Percentiles rank a stretch among this genome's conserved stretches.
Conservation (phyloP, 2,888 invertebrate species). For the Andrena camellia region DNA sequence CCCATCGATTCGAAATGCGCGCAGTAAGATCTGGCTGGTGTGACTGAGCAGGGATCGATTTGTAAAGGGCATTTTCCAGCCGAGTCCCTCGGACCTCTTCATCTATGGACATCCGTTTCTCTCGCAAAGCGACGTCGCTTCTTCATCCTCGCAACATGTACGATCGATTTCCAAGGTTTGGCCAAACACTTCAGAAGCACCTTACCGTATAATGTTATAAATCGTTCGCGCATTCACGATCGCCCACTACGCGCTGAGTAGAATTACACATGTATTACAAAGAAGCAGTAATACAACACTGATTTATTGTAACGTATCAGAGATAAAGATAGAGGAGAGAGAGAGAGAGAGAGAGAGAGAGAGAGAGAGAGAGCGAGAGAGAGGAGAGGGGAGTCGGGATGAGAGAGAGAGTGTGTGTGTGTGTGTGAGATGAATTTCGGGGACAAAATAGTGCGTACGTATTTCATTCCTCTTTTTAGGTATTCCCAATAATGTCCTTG, state of each 20-base stretch:
- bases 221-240: constrained; percentile 67
- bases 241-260: constrained; percentile 73
- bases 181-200: constrained; percentile 12
- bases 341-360: constrained; percentile 16
- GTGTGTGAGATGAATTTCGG: constrained; percentile 57
- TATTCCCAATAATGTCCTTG: constrained; percentile 39
- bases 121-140: neutral
- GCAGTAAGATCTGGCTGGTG: no score
- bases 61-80: no score
- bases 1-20: no score
- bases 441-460: constrained; percentile 58
- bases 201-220: constrained; percentile 41
- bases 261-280: constrained; percentile 79
- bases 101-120: no score
- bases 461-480: constrained; percentile 60
- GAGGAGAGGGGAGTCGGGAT: neutral
- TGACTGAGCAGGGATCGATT: no score
- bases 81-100: no score
- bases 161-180: neutral
- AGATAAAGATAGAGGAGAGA: constrained; percentile 52
- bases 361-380: constrained; percentile 23
- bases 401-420: constrained; percentile 12
- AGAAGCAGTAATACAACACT: constrained; percentile 84
- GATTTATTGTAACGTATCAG: constrained; percentile 82
- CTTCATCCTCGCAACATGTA: neutral